A percentile compares a stretch with the other conserved stretches of the same genome.
Evolutionary conservation across 2,888 invertebrate genomes (phyloP).

Genomic region (Acronicta leporina): DNA sequence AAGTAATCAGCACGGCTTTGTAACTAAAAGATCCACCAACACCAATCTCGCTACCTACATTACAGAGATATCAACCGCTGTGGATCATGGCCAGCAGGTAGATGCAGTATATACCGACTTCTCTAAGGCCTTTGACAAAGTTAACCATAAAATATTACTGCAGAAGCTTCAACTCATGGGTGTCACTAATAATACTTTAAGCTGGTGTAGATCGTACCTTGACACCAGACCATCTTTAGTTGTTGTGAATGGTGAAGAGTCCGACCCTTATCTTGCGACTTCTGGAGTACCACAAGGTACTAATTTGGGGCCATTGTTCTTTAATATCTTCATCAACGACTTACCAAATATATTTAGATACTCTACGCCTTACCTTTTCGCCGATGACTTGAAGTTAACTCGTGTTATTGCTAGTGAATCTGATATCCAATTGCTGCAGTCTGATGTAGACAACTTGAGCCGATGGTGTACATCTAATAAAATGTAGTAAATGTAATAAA

Average conservation of each 20-base stretch:
- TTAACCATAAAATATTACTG: background rate
- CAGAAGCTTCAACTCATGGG: slow-evolving; percentile 2
- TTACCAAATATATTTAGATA: no score
- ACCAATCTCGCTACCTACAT: slow-evolving; percentile 1
- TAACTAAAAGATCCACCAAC: background rate
- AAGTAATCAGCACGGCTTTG: background rate
- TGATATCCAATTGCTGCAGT: slow-evolving; percentile 1
- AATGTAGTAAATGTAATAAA: background rate
- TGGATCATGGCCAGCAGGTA: background rate
- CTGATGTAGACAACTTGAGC: slow-evolving; percentile 2
- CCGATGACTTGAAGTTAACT: no score
- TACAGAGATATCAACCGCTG: background rate
- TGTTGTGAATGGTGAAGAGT: slow-evolving; percentile 5
- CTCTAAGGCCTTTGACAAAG: slow-evolving; percentile 1
- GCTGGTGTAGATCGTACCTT: slow-evolving; percentile 13
- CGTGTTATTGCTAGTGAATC: no score
- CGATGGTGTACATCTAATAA: slow-evolving; percentile 3
- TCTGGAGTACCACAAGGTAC: slow-evolving; percentile 5
- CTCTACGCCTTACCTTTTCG: no score
- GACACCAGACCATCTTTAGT: background rate
- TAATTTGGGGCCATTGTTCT: slow-evolving; percentile 8
- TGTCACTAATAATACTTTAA: background rate
- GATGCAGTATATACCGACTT: slow-evolving; percentile 2
- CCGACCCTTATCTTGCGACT: background rate
- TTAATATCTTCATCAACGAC: slow-evolving; percentile 16